These are phyloP conservation scores for Ispidina lecontei DNA, from an alignment of 2,797 vertebrate genomes.

Conservation along the genomic window DNA sequence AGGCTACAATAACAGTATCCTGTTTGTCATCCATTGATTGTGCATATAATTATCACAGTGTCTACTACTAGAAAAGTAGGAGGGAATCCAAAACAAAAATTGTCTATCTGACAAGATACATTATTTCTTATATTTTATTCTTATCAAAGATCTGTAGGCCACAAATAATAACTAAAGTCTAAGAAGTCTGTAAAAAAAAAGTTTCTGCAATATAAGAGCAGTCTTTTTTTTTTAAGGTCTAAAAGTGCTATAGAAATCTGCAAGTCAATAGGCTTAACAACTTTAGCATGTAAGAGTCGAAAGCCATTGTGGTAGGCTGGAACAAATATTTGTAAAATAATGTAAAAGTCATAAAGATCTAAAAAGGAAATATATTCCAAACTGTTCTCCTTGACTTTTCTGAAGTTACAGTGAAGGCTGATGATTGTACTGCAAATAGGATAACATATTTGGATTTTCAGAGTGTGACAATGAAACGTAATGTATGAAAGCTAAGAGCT, in stretches of 20 bases:
- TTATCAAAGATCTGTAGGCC: conserved; percentile 23
- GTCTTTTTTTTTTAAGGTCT: background rate
- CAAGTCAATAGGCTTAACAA: conserved; percentile 56
- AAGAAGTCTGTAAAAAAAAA: background rate
- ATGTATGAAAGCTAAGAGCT: background rate
- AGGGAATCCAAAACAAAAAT: conserved; percentile 56
- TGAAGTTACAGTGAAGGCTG: conserved; percentile 31
- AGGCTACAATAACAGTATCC: conserved; percentile 11
- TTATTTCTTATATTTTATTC: background rate
- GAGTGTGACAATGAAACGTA: background rate
- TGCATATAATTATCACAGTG: conserved; percentile 21
- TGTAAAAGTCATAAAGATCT: conserved; percentile 2
- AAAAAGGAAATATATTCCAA: background rate
- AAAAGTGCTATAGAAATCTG: conserved; percentile 32
- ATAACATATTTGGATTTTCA: conserved; percentile 37
- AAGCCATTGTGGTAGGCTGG: conserved; percentile 28
- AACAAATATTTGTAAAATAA: background rate
- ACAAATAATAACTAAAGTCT: conserved; percentile 21
- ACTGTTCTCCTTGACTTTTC: conserved; percentile 31
- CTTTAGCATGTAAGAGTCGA: conserved; percentile 24
- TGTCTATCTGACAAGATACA: conserved; percentile 21
- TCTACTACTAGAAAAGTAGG: conserved; percentile 45
- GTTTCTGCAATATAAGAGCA: background rate
- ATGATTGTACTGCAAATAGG: background rate
- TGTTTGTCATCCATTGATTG: conserved; percentile 13